Evolutionary conservation across 1,140 invertebrate species (phyloP).

Genomic region (Diabrotica virgifera): DNA sequence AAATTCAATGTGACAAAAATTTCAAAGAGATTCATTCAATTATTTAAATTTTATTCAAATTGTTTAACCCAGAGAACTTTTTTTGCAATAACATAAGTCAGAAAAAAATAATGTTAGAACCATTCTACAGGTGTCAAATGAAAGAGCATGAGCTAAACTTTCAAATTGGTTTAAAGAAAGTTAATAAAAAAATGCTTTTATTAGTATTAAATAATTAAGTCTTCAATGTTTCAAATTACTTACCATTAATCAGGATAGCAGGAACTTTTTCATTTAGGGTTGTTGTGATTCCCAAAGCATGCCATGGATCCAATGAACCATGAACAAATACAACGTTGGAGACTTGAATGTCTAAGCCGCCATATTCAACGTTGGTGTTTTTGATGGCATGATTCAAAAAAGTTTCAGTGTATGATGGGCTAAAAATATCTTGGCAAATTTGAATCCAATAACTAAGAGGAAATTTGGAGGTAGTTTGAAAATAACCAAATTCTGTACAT

Average conservation of each 20-base stretch:
- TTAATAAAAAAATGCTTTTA: no score
- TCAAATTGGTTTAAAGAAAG: no score
- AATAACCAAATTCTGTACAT: conserved; percentile 94
- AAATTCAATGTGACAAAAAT: no score
- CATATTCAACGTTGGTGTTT: conserved; percentile 78
- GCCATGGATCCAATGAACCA: conserved; percentile 92
- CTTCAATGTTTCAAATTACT: no score
- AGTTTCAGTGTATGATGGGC: conserved; percentile 55
- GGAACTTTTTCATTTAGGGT: conserved; percentile 57
- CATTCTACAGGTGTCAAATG: no score
- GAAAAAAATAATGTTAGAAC: no score
- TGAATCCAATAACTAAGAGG: conserved; percentile 75
- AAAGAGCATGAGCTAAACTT: no score
- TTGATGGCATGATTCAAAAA: conserved; percentile 61
- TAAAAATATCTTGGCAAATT: conserved; percentile 83
- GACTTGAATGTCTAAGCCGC: conserved; percentile 67
- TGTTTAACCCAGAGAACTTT: no score
- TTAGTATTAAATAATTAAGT: no score
- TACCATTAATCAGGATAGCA: conserved; percentile 72
- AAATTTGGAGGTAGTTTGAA: conserved; percentile 81
- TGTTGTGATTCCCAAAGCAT: conserved; percentile 71
- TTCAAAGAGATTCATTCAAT: no score
- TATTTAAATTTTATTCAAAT: no score
- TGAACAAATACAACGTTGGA: conserved; percentile 82
- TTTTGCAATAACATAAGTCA: no score